These are phyloP conservation scores for Clistopyga incitator DNA, from an alignment of 2,888 invertebrate species.

Conservation along the genomic window DNA sequence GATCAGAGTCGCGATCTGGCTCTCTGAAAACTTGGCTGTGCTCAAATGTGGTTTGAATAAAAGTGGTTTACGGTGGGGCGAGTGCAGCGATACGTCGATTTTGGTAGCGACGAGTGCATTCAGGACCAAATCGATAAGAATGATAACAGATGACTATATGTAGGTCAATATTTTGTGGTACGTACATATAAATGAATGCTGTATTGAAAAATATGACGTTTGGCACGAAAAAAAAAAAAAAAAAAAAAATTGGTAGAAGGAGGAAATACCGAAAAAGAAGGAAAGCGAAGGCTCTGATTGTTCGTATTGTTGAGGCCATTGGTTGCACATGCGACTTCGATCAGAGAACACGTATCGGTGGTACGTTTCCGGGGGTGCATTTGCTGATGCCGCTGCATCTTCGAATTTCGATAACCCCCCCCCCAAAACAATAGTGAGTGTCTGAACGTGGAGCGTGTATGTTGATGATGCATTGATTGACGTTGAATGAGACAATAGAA, in stretches of 20 bases:
- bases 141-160: not conserved
- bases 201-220: not conserved
- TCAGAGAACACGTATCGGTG: not conserved
- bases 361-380: conserved; percentile 2
- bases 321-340: conserved; percentile 20
- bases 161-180: not conserved
- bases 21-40: conserved; percentile 2
- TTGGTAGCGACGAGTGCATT: conserved; percentile 23
- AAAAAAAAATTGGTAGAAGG: conserved; percentile 17
- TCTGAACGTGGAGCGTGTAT: conserved; percentile 22
- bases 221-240: not conserved
- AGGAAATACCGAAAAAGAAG: not conserved
- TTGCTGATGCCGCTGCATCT: conserved; percentile 52
- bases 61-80: not conserved
- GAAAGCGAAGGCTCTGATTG: conserved; percentile 47
- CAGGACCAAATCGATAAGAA: conserved; percentile 16
- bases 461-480: conserved; percentile 59
- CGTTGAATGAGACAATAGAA: conserved; percentile 52
- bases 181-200: not conserved
- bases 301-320: conserved; percentile 44
- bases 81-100: conserved; percentile 14
- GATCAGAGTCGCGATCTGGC: conserved; percentile 37
- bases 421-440: conserved; percentile 55
- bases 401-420: conserved; percentile 63
- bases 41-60: conserved; percentile 12